Conservation (phyloP, 2,888 invertebrate species). For the Eupithecia dodoneata region DNA sequence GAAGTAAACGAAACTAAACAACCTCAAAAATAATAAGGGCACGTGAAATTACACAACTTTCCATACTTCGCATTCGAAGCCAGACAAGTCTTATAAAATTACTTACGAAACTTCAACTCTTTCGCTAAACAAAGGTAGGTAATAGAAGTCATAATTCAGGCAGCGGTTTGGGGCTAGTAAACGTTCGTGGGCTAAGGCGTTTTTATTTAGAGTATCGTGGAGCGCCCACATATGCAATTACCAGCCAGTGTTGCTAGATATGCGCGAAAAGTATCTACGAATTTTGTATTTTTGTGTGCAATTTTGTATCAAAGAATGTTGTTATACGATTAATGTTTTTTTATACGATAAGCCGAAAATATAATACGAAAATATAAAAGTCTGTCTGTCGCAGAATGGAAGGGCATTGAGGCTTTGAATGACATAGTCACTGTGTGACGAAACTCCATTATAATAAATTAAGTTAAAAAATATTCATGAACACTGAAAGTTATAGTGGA, state of each 20-base stretch:
- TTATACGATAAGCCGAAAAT: no score
- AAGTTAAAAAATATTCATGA: not conserved
- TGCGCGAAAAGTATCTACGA: not conserved
- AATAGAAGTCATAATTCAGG: slow-evolving; percentile 41
- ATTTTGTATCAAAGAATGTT: no score
- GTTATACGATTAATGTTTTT: no score
- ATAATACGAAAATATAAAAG: no score
- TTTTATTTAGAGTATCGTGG: slow-evolving; percentile 44
- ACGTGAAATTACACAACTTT: slow-evolving; percentile 37
- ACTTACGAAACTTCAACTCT: slow-evolving; percentile 40
- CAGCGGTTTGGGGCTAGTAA: slow-evolving; percentile 38
- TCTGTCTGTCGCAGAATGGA: no score
- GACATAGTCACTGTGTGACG: no score
- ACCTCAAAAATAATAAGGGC: slow-evolving; percentile 30
- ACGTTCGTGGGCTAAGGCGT: slow-evolving; percentile 36
- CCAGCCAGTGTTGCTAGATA: not conserved
- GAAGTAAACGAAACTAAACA: not conserved
- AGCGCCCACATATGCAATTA: slow-evolving; percentile 53
- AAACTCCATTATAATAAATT: no score
- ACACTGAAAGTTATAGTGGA: not conserved
- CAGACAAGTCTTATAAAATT: slow-evolving; percentile 35
- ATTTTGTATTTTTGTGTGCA: not conserved
- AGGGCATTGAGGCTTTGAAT: no score
- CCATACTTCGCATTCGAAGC: slow-evolving; percentile 34
- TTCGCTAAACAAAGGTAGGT: slow-evolving; percentile 43